Base-by-base conservation (phyloP, 2,888 invertebrate species). In the Ophonus ardosiacus region DNA sequence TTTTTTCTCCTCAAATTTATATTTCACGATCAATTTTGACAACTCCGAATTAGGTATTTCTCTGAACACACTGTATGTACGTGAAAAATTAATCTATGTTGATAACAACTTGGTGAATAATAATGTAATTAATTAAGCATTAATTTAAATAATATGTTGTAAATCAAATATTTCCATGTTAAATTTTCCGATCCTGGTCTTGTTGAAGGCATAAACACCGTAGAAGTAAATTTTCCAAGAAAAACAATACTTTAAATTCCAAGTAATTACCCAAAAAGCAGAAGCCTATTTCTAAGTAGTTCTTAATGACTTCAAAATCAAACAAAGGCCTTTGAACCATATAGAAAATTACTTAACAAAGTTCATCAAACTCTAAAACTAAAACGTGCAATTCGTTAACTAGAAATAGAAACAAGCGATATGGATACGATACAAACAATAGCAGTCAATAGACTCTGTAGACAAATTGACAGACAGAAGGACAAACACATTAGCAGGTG, bases 351-450 rank as follows among this genome's bases (percentile, higher is more conserved):
- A 68, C 24, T 18, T 65, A 63, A 15, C 13, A 0, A 8, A 78
- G 84, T 84, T 84, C 78, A 84, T 76, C 78, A 78, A 59, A 78
- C 84, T 78, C 63, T 15, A n/a, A 78, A 84, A 84, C 84, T 15
- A 21, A 78, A 84, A 84, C 84, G 84, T 84, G 84, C 83, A 74
- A 83, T 83, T 78, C 56, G 78, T 43, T 51, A 51, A 8, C 7
- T 51, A n/a, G 56, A 57, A 43, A 31, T 71, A 57, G 2, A 18
- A 82, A 68, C 57, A 81, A 38, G 56, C 38, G 61, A 81, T 81
- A 68, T 43, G 56, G 18, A 81, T 18, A 63, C 18, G 38, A 56
- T 40, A 68, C 68, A 81, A 78, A 78, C 78, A 76, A 31, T 51
- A 21, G 56, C 17, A 61, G 84, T 84, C 84, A 84, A 84, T 84